Conservation (phyloP, 2,888 invertebrate species). For the Furcula furcula region DNA sequence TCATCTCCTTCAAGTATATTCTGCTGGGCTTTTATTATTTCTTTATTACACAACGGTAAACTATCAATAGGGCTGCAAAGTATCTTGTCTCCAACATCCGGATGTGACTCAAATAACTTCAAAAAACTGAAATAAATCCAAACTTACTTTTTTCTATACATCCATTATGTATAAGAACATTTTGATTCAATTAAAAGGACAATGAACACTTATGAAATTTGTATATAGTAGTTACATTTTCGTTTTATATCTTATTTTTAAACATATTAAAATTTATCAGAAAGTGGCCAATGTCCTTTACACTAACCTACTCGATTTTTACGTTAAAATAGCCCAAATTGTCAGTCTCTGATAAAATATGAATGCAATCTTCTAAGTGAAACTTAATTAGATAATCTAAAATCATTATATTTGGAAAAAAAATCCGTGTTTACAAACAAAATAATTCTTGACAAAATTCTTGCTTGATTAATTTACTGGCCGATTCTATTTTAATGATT, state of each 20-base stretch:
- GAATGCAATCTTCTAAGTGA: slow-evolving; percentile 82
- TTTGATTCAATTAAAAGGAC: no score
- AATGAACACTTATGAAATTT: no score
- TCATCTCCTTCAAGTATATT: slow-evolving; percentile 67
- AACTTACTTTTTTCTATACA: not conserved
- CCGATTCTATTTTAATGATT: no score
- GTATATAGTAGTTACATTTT: no score
- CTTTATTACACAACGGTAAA: slow-evolving; percentile 84
- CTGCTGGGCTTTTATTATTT: slow-evolving; percentile 83
- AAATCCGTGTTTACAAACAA: not conserved
- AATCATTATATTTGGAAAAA: no score
- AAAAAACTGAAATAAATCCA: slow-evolving; percentile 81
- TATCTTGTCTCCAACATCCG: slow-evolving; percentile 85
- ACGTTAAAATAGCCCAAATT: slow-evolving; percentile 84
- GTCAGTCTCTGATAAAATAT: slow-evolving; percentile 83
- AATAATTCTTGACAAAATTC: not conserved
- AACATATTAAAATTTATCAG: no score
- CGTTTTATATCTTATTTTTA: no score
- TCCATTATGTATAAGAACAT: no score
- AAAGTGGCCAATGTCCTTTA: no score
- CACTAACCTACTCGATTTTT: slow-evolving; percentile 87
- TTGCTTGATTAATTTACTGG: no score
- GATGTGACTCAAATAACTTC: slow-evolving; percentile 85
- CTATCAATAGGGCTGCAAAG: slow-evolving; percentile 83
- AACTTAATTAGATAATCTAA: slow-evolving; percentile 81